Percentiles rank a stretch among this genome's conserved stretches.
These are phyloP conservation scores for Colletes gigas DNA, from an alignment of 1,140 invertebrate species.

Conservation along the genomic window DNA sequence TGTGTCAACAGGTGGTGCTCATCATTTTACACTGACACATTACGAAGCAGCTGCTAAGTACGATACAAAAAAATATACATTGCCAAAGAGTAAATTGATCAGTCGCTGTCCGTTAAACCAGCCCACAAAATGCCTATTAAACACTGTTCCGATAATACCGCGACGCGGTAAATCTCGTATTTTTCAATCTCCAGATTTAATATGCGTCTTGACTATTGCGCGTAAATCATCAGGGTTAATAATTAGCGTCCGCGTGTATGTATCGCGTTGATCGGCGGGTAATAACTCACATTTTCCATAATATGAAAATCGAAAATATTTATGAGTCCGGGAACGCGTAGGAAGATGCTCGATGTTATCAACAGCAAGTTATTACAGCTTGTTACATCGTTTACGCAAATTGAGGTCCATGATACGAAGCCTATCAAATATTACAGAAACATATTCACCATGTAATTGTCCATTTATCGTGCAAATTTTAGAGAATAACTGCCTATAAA, in stretches of 20 bases:
- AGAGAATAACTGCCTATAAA: background rate
- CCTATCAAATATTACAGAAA: background rate
- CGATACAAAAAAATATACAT: conserved; percentile 54
- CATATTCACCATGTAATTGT: background rate
- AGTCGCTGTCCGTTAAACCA: conserved; percentile 13
- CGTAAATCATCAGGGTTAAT: conserved; percentile 21
- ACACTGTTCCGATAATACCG: conserved; percentile 20
- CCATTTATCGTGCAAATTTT: background rate
- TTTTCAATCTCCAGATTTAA: conserved; percentile 33
- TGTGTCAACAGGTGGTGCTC: conserved; percentile 64
- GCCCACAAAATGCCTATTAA: background rate
- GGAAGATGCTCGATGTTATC: background rate
- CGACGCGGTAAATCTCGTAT: conserved; percentile 18
- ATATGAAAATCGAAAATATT: conserved; percentile 3
- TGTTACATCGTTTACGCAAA: background rate
- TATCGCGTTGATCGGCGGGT: background rate
- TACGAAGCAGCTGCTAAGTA: conserved; percentile 44
- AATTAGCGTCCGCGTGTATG: conserved; percentile 8
- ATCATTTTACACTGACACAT: conserved; percentile 61
- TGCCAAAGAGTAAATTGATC: conserved; percentile 47
- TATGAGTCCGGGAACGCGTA: background rate
- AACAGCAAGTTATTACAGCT: no score
- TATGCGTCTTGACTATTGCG: background rate
- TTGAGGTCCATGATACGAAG: background rate
- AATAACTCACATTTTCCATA: conserved; percentile 9